These are phyloP conservation scores for Drosophila burlai DNA, from an alignment of 1,140 invertebrate species.

Conservation along the genomic window DNA sequence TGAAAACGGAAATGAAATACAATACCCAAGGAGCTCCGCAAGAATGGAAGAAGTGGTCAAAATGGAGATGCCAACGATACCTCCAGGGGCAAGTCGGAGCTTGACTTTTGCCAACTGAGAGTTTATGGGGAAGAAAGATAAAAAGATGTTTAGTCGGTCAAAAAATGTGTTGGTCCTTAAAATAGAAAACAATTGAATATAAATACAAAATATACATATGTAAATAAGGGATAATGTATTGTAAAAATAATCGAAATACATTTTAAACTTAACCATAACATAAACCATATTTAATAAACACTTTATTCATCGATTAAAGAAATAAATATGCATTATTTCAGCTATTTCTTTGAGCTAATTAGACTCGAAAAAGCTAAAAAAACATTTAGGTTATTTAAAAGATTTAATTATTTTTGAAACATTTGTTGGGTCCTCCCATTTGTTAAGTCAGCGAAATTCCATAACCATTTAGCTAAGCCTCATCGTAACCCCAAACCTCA, in stretches of 20 bases:
- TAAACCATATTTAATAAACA: not conserved
- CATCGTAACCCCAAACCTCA: constrained; percentile 7
- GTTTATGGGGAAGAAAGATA: not conserved
- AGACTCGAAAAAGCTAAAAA: not conserved
- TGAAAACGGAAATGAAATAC: constrained; percentile 82
- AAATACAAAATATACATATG: too few relatives aligned
- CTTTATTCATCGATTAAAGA: not conserved
- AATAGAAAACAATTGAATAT: not conserved
- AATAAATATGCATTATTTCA: not conserved
- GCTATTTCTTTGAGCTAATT: not conserved
- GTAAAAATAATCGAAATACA: not conserved
- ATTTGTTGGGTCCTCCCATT: not conserved
- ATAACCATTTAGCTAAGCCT: constrained; percentile 1
- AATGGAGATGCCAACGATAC: constrained; percentile 12
- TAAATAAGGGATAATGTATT: too few relatives aligned
- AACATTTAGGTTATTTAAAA: not conserved
- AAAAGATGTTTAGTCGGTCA: not conserved
- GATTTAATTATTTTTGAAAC: not conserved
- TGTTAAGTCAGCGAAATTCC: constrained; percentile 20
- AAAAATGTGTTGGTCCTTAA: too few relatives aligned
- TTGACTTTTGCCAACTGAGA: constrained; percentile 1
- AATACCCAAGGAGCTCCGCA: constrained; percentile 70
- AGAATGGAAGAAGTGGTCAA: constrained; percentile 55
- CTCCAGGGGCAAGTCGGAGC: not conserved
- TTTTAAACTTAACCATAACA: not conserved